Conservation (phyloP, 64 coral and sea anemone genomes). For the Anthopleura sola region DNA sequence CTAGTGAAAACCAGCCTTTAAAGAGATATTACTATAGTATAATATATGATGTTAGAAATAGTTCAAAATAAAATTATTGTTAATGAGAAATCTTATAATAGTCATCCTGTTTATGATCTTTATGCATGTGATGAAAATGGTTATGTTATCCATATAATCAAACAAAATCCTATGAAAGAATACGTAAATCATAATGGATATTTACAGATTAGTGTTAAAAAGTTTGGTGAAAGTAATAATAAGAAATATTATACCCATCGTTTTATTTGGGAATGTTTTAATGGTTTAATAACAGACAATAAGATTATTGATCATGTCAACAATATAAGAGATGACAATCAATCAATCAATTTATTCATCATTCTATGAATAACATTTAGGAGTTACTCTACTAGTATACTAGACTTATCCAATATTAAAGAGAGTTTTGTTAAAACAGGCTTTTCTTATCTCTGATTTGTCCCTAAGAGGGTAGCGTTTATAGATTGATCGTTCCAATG, state of each 20-base stretch:
- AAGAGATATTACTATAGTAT: neutral
- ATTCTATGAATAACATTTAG: too few species aligned
- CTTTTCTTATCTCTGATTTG: too few species aligned
- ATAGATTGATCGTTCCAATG: too few species aligned
- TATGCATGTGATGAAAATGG: constrained; percentile 50
- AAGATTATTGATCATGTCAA: constrained; percentile 38
- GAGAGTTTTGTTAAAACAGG: too few species aligned
- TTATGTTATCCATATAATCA: constrained; percentile 38
- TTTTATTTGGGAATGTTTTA: constrained; percentile 48
- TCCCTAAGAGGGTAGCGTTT: too few species aligned
- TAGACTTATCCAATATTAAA: too few species aligned
- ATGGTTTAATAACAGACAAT: neutral
- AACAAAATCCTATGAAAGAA: constrained; percentile 2
- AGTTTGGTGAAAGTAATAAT: constrained; percentile 25
- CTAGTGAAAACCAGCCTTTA: neutral
- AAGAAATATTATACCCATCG: constrained; percentile 15
- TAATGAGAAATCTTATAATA: neutral
- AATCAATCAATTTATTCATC: too few species aligned
- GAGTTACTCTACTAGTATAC: too few species aligned
- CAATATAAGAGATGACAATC: constrained; percentile 20
- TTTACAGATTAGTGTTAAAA: constrained; percentile 9
- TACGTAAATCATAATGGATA: constrained; percentile 8
- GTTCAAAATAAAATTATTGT: neutral
- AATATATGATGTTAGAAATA: neutral
- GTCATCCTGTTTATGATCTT: constrained; percentile 35